phyloP scores from a whole-genome alignment of 2,113 vertebrate genomes.

The Labeo rohita region DNA sequence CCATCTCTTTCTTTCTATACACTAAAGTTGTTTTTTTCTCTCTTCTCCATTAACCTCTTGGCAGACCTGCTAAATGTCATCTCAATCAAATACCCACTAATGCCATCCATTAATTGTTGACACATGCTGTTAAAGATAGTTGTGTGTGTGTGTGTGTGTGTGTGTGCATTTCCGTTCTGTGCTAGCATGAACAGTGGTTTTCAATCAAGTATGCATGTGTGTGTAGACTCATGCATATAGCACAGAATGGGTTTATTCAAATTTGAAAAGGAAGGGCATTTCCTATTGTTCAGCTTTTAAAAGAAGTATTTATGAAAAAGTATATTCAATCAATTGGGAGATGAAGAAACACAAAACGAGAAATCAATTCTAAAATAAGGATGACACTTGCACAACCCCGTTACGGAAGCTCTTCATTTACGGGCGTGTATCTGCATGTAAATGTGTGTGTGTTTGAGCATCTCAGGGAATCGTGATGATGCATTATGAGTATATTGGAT shows the following conservation, averaged over 20 bases:
- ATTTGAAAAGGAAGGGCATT: neutral
- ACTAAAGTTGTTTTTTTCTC: neutral
- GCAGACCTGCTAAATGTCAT: slow-evolving; percentile 30
- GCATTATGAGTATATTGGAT: neutral
- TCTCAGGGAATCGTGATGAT: neutral
- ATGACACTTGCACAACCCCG: neutral
- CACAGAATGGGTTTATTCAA: neutral
- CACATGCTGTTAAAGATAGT: neutral
- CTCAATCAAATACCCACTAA: slow-evolving; percentile 40
- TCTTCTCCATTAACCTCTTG: neutral
- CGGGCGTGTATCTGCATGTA: neutral
- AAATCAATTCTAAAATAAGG: neutral
- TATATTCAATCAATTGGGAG: neutral
- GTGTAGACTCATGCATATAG: neutral
- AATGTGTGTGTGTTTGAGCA: no score
- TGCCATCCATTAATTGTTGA: slow-evolving; percentile 22
- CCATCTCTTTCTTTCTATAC: neutral
- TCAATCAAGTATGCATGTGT: neutral
- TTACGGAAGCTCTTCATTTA: neutral
- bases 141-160: slow-evolving; percentile 1
- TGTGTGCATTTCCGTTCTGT: neutral
- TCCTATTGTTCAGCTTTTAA: neutral
- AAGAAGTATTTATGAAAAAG: neutral
- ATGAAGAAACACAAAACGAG: neutral
- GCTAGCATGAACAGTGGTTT: neutral